Conservation (phyloP, 1,140 invertebrate genomes). For the Leptonema lineaticorne region DNA sequence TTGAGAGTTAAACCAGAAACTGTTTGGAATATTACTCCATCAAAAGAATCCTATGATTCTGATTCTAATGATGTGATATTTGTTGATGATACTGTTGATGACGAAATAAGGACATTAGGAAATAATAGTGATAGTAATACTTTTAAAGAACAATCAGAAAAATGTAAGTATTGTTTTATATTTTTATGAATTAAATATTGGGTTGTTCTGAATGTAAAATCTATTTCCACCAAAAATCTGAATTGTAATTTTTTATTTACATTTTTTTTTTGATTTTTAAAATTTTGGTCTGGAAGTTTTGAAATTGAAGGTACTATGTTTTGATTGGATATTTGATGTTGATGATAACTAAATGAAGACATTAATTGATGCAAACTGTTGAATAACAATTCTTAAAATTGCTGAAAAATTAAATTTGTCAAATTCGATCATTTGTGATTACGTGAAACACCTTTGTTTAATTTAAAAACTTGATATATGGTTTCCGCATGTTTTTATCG, state of each 20-base stretch:
- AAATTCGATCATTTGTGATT: no score
- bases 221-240: no score
- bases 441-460: no score
- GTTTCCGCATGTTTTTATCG: no score
- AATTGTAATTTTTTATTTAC: neutral
- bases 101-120: constrained; percentile 16
- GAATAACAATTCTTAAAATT: no score
- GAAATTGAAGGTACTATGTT: no score
- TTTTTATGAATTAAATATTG: neutral
- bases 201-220: neutral
- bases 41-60: constrained; percentile 47
- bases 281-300: no score
- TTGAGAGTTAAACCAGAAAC: constrained; percentile 46
- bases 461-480: no score
- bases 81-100: constrained; percentile 47
- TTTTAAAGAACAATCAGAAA: constrained; percentile 10
- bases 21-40: constrained; percentile 41
- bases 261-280: neutral
- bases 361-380: no score
- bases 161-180: neutral
- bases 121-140: constrained; percentile 19
- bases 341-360: no score
- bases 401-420: no score
- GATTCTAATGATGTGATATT: constrained; percentile 56
- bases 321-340: no score